A percentile compares a stretch with the other conserved stretches of the same genome.
phyloP scores from a whole-genome alignment of 2,113 vertebrate genomes.

The Myotis lucifugus region DNA sequence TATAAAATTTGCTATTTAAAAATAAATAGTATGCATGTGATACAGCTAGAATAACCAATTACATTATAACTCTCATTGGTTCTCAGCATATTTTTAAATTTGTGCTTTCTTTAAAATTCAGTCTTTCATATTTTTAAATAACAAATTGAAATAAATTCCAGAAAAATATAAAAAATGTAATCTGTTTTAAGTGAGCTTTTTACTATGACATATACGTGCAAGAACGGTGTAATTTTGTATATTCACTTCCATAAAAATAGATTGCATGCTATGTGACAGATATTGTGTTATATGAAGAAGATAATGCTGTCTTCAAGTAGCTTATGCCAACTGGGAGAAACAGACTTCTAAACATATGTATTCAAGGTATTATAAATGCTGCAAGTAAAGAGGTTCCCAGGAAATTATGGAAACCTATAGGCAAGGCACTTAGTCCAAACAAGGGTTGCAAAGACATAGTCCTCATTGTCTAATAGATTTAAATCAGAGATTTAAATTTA shows the following conservation, averaged over 20 bases:
- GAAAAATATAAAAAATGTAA: constrained; percentile 1
- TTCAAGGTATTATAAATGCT: not conserved
- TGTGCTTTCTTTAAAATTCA: constrained; percentile 43
- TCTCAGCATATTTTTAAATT: constrained; percentile 31
- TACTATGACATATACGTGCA: not conserved
- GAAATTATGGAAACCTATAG: not conserved
- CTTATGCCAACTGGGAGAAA: not conserved
- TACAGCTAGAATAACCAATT: constrained; percentile 1
- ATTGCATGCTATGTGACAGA: not conserved
- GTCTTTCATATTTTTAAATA: constrained; percentile 31
- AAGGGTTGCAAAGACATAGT: not conserved
- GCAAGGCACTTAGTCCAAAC: not conserved
- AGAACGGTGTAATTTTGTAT: not conserved
- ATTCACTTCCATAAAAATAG: not conserved
- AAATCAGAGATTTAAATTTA: not conserved
- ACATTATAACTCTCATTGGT: not conserved
- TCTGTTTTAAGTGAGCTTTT: not conserved
- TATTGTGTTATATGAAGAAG: not conserved
- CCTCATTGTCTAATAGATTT: not conserved
- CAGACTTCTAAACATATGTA: not conserved
- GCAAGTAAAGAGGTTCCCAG: not conserved
- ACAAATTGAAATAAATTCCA: constrained; percentile 30
- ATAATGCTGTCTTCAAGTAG: not conserved
- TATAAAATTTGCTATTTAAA: not conserved
- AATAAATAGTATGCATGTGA: not conserved